Percentiles rank a stretch among this genome's conserved stretches.
Conservation (phyloP, 2,113 vertebrate genomes). For the Clarias gariepinus region DNA sequence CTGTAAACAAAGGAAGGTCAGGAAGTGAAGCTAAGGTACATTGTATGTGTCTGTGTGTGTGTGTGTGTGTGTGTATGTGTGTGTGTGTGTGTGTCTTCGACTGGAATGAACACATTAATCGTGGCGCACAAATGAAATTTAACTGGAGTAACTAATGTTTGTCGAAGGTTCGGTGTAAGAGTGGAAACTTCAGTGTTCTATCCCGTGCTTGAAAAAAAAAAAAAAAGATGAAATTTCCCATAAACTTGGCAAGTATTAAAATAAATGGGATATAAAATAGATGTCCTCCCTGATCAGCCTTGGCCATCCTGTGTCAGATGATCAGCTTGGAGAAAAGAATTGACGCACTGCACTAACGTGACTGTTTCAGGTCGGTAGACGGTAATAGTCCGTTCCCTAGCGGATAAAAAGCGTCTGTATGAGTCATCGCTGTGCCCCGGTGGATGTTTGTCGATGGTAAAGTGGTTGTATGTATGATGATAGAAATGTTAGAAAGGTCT, state of each 20-base stretch:
- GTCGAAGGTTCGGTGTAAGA: neutral
- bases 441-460: neutral
- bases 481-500: neutral
- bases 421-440: slow-evolving; percentile 2
- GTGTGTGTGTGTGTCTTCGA: neutral
- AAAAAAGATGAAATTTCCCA: too few relatives aligned
- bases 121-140: neutral
- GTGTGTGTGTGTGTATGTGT: neutral
- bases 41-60: neutral
- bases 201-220: neutral
- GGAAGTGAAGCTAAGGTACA: slow-evolving; percentile 77
- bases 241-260: neutral
- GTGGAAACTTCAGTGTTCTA: neutral
- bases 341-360: neutral
- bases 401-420: neutral
- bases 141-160: neutral
- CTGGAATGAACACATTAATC: slow-evolving; percentile 15
- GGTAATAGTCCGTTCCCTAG: neutral
- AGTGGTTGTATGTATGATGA: neutral
- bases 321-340: neutral
- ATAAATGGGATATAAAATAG: neutral
- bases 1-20: slow-evolving; percentile 89
- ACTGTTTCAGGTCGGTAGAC: neutral
- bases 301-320: neutral
- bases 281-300: neutral